Percentiles rank a stretch among this genome's conserved stretches.
phyloP scores from a whole-genome alignment of 2,797 vertebrate genomes.

The Rhinogobio ventralis region DNA sequence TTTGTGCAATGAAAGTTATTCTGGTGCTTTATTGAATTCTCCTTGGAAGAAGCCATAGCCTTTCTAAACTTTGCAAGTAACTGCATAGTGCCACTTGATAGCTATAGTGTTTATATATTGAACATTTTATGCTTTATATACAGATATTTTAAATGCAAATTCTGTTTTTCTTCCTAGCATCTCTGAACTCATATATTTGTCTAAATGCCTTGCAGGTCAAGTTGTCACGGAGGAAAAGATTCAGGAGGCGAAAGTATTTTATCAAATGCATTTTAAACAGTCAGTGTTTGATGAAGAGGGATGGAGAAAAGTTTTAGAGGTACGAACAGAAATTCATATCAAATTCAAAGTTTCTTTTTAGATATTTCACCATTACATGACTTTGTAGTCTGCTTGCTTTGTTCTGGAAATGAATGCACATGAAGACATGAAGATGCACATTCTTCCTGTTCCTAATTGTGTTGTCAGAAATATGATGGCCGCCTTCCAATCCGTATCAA shows the following conservation, averaged over 20 bases:
- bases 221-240: conserved; percentile 83
- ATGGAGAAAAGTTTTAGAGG: conserved; percentile 81
- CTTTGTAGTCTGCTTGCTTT: conserved; percentile 18
- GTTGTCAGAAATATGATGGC: conserved; percentile 78
- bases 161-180: neutral
- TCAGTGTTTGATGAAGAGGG: conserved; percentile 79
- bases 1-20: neutral
- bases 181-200: neutral
- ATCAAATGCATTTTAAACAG: conserved; percentile 81
- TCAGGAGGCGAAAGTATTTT: conserved; percentile 81
- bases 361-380: neutral
- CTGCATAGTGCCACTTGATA: neutral
- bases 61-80: neutral
- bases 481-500: conserved; percentile 81
- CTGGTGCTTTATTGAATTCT: neutral
- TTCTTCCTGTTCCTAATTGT: conserved; percentile 31
- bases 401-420: conserved; percentile 12
- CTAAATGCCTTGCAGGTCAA: conserved; percentile 63
- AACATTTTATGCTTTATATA: neutral
- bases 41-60: neutral
- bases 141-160: neutral
- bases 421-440: no score
- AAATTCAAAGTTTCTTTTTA: neutral
- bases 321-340: conserved; percentile 50
- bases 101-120: neutral